Evolutionary conservation across 2,113 vertebrate genomes (phyloP), one percentile per base, ranked within the genome.

Genomic region (Vicugna pacos): DNA sequence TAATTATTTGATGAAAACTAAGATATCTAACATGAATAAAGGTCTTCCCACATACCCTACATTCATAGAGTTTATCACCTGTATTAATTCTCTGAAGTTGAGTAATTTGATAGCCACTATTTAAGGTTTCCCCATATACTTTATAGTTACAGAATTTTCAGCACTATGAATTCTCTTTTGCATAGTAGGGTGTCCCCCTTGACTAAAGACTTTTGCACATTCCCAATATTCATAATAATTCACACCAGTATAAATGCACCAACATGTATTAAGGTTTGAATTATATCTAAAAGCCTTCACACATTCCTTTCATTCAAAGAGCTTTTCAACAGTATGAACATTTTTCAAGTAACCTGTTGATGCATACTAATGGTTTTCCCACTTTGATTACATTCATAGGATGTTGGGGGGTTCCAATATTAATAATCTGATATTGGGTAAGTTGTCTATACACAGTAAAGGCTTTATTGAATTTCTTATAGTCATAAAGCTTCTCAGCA

Each of bases 121-220:
- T 91, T 76, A 48, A 60, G 16, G 24, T 73, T 35, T 38, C 65
- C 46, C 38, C 4, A 92, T 9, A 72, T 6, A 52, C 56, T 73
- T 86, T 73, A 38, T 75, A 22, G 52, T 79, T 50, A 75, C 6
- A 77, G 10, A 12, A 6, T 80, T 80, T 93, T 88, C 17, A 62
- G 81, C 54, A 80, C 54, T 77, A 87, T 94, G 50, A 93, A 50
- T 97, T 95, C 62, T 94, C n/a, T 90, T 87, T 95, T 88, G 11
- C 13, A 76, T 54, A 38, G 84, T 80, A 90, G 35, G 3, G 42
- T 79, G 46, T 46, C 32, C 92, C 79, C 32, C 15, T 80, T 54
- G 10, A 94, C 14, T 87, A 69, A 48, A 92, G 20, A 0, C 1
- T 86, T 95, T 96, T 20, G 82, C 17, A 65, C 9, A 64, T 38